Percentiles rank a stretch among this genome's conserved stretches.
Conservation (phyloP, 2,888 invertebrate genomes). For the Cacoxenus indagator region DNA sequence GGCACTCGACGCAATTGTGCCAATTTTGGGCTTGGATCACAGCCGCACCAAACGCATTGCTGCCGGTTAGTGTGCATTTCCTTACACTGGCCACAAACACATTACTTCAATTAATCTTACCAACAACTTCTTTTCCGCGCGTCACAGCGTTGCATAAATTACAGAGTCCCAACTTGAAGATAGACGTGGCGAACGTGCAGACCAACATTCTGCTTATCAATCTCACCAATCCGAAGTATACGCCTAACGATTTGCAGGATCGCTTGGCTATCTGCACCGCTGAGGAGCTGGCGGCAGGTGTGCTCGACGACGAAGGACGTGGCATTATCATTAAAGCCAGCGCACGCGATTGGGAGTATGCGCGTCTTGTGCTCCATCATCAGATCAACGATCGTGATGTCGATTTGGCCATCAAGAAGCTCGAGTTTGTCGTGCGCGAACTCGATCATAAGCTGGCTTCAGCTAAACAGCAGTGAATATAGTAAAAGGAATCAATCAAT, state of each 20-base stretch:
- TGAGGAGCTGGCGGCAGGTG: constrained; percentile 72
- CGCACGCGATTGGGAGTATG: constrained; percentile 74
- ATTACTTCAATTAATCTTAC: not conserved
- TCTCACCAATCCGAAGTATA: constrained; percentile 73
- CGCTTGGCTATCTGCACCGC: constrained; percentile 72
- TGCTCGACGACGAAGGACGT: constrained; percentile 62
- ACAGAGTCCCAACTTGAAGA: constrained; percentile 75
- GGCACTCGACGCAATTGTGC: constrained; percentile 84
- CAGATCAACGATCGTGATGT: constrained; percentile 80
- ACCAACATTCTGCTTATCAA: constrained; percentile 83
- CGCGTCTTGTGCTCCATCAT: constrained; percentile 80
- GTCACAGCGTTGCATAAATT: constrained; percentile 74
- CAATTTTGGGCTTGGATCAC: constrained; percentile 83
- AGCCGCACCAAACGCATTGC: constrained; percentile 78
- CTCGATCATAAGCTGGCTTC: constrained; percentile 68
- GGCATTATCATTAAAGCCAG: constrained; percentile 75
- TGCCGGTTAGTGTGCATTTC: constrained; percentile 72
- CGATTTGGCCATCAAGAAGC: constrained; percentile 79
- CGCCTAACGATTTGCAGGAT: constrained; percentile 73
- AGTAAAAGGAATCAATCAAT: no score
- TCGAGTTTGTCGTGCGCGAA: constrained; percentile 78
- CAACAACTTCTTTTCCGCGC: not conserved
- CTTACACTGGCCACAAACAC: not conserved
- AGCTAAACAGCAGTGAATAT: constrained; percentile 9
- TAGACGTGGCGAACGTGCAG: constrained; percentile 76